A percentile compares a stretch with the other conserved stretches of the same genome.
These are phyloP conservation scores for Melanotaenia trifasciata DNA, from an alignment of 2,797 vertebrate species.

Conservation along the genomic window DNA sequence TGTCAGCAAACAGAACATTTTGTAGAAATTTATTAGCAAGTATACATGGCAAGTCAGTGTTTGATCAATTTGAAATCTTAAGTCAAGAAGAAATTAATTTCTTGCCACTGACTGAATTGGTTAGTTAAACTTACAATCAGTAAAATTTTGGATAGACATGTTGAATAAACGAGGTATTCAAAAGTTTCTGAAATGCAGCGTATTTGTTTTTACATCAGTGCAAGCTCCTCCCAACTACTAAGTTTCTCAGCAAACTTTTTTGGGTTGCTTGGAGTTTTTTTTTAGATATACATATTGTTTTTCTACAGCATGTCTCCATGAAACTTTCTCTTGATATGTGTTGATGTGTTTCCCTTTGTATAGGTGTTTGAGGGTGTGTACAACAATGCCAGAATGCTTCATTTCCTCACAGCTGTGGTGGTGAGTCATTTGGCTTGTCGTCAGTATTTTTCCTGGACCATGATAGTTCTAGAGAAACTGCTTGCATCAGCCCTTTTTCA, in stretches of 20 bases:
- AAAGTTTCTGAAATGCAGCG: conserved; percentile 4
- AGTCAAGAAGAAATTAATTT: background rate
- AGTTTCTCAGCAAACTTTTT: background rate
- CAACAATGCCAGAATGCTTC: conserved; percentile 95
- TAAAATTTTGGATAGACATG: background rate
- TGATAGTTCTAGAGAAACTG: background rate
- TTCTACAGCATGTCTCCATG: background rate
- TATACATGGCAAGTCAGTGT: background rate
- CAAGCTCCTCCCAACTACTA: too few relatives aligned
- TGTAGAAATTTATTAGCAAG: background rate
- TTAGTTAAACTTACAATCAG: background rate
- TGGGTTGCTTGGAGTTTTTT: too few relatives aligned
- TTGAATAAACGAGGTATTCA: conserved; percentile 5
- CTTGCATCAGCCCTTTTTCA: background rate
- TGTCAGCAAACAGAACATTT: background rate
- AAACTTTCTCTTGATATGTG: conserved; percentile 21
- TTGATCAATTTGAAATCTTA: background rate
- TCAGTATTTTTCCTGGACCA: background rate
- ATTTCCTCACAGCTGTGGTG: conserved; percentile 95
- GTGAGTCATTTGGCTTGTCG: conserved; percentile 79
- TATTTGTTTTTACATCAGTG: background rate
- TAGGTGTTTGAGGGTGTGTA: conserved; percentile 95
- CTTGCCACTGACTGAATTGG: background rate
- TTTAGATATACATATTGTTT: background rate
- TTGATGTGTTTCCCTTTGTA: conserved; percentile 16